Evolutionary conservation across 2,797 vertebrate species (phyloP).

Genomic region (Pelodytes ibericus): DNA sequence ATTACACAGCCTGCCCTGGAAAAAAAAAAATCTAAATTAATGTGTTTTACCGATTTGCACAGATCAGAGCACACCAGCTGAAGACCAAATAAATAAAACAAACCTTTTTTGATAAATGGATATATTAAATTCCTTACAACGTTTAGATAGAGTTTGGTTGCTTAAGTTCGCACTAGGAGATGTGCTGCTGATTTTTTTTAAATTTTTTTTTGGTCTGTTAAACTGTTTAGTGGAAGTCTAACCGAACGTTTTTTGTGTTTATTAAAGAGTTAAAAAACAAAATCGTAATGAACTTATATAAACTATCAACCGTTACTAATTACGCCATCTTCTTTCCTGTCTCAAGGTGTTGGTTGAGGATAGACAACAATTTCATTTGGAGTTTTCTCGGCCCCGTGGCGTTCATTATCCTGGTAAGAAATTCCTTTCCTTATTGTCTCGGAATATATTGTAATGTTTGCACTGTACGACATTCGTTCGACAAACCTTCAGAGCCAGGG

Average conservation of each 20-base stretch:
- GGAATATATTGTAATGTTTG: too few species aligned
- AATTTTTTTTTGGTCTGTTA: too few species aligned
- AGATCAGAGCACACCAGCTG: conserved; percentile 27
- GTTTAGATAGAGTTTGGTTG: conserved; percentile 32
- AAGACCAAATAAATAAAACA: conserved; percentile 28
- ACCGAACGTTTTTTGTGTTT: too few species aligned
- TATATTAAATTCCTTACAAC: conserved; percentile 11
- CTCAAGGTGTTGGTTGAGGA: conserved; percentile 93
- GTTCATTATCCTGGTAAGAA: conserved; percentile 97
- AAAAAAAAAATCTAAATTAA: conserved; percentile 50
- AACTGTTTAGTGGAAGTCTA: too few species aligned
- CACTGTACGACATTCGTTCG: too few species aligned
- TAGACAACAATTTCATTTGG: conserved; percentile 99
- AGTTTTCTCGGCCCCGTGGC: conserved; percentile 98
- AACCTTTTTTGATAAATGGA: conserved; percentile 29
- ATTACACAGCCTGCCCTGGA: conserved; percentile 44
- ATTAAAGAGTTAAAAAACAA: too few species aligned
- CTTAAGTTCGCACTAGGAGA: too few species aligned
- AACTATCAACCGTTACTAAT: neutral
- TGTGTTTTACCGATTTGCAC: conserved; percentile 3
- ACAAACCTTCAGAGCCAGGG: too few species aligned
- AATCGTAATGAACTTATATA: neutral
- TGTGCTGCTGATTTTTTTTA: too few species aligned
- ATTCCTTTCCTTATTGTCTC: conserved; percentile 9
- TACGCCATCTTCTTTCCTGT: conserved; percentile 36